Evolutionary conservation across 2,888 invertebrate species (phyloP), one percentile per base, ranked within the genome.

Genomic region (Aquatica leii): DNA sequence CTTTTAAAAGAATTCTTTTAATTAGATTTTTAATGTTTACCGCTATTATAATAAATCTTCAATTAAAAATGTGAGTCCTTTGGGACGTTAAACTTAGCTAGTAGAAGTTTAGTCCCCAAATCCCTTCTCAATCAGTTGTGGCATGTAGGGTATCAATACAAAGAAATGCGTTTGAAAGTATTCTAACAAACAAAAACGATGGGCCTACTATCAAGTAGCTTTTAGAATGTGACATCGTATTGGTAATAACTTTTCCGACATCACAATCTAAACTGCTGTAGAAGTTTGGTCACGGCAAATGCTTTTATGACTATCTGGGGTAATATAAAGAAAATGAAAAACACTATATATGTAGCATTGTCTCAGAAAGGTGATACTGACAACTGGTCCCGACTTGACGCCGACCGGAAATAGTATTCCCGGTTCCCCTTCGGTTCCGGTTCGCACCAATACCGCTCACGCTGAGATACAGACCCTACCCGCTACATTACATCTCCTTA

Each of bases 291-390:
- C 90, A 91, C 88, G 91, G 88, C 89, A 90, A 91, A 91, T 90
- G 91, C 90, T 86, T 91, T 91, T 91, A 91, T 88, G 90, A 89
- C 87, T 87, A 87, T 86, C 91, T 86, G 83, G 91, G 91, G 91
- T 90, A 88, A 90, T 89, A 90, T 91, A 90, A 91, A 91, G 91
- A 90, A 91, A 91, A 91, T 91, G 91, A 91, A 91, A 90, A 90
- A 90, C 89, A 88, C 68, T 67, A 73, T 71, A 80, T 76, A 78
- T 80, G 78, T 79, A 77, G 77, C 77, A 79, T 79, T 79, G 80
- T 80, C 78, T 79, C 75, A 74, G 76, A 64, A 78, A 79, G 79
- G 79, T 79, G 79, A 78, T 78, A 75, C 79, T 77, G 79, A 79
- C 78, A 79, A 80, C 76, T 77, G 75, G 75, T 75, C 73, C 74